phyloP scores from a whole-genome alignment of 2,888 invertebrate genomes.

The Elaeidobius kamerunicus region DNA sequence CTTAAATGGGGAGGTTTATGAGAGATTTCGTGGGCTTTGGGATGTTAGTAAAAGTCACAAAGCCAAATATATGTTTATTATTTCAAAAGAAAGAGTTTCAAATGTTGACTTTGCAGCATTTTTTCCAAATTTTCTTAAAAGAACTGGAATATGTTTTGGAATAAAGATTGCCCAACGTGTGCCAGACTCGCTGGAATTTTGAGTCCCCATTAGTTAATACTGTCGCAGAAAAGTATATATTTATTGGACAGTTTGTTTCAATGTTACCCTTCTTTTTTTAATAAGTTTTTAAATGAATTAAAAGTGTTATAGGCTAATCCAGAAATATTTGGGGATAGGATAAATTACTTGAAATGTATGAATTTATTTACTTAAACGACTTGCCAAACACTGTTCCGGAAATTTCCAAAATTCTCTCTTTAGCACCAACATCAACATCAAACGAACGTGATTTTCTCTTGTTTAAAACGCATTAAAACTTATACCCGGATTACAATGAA shows the following conservation, averaged over 20 bases:
- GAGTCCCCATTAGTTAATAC: too few relatives aligned
- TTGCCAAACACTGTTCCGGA: not conserved
- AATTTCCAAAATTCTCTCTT: not conserved
- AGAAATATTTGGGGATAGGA: not conserved
- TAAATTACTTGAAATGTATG: not conserved
- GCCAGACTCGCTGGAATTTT: too few relatives aligned
- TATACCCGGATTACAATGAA: not conserved
- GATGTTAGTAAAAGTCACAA: too few relatives aligned
- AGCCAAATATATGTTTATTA: too few relatives aligned
- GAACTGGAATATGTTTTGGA: not conserved
- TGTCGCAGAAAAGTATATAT: too few relatives aligned
- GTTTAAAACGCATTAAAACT: not conserved
- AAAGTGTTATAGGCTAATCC: not conserved
- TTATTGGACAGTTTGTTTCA: too few relatives aligned
- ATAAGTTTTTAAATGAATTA: not conserved
- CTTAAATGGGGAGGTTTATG: not conserved
- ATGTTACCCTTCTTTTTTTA: not conserved
- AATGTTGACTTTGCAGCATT: not conserved
- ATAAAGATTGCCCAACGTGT: too few relatives aligned
- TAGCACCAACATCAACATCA: constrained; percentile 2
- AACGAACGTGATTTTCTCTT: not conserved
- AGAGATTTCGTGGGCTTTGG: not conserved
- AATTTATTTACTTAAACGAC: not conserved
- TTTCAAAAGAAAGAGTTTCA: not conserved
- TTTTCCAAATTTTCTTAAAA: not conserved